Conservation (phyloP, 2,113 vertebrate genomes). For the Anser cygnoides region DNA sequence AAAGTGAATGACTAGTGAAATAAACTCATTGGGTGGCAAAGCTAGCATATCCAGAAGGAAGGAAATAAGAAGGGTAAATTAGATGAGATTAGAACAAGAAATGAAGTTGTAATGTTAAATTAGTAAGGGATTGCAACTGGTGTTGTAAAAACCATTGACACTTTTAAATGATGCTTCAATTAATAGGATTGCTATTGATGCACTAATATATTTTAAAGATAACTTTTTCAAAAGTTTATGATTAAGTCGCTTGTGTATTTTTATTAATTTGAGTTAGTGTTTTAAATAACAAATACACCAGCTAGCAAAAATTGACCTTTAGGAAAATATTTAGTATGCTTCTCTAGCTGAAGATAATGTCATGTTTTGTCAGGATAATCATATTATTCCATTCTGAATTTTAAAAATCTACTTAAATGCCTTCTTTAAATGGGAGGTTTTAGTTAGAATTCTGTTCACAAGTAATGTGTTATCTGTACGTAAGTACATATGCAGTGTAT, state of each 20-base stretch:
- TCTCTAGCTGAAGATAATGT: background rate
- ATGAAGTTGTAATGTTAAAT: constrained; percentile 75
- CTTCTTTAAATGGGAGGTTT: background rate
- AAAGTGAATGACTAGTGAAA: constrained; percentile 83
- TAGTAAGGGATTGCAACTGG: constrained; percentile 50
- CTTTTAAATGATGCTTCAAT: constrained; percentile 62
- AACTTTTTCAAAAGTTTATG: constrained; percentile 42
- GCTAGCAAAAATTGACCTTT: background rate
- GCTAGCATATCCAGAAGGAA: constrained; percentile 70
- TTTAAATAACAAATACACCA: constrained; percentile 25
- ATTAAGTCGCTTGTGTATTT: constrained; percentile 26
- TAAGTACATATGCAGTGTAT: background rate
- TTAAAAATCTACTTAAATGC: background rate
- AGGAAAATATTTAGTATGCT: constrained; percentile 1
- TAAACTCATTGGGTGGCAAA: constrained; percentile 82
- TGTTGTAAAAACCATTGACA: constrained; percentile 42
- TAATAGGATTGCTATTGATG: constrained; percentile 50
- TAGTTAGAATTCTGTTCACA: constrained; percentile 25
- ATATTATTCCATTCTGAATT: background rate
- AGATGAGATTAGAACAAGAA: constrained; percentile 78
- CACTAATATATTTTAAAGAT: constrained; percentile 22
- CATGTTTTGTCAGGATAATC: background rate
- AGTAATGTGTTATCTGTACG: background rate
- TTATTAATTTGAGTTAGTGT: constrained; percentile 5
- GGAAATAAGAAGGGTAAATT: constrained; percentile 78